Evolutionary conservation across 2,888 invertebrate species (phyloP), one percentile per base, ranked within the genome.

Genomic region (Sarcophaga carnaria): DNA sequence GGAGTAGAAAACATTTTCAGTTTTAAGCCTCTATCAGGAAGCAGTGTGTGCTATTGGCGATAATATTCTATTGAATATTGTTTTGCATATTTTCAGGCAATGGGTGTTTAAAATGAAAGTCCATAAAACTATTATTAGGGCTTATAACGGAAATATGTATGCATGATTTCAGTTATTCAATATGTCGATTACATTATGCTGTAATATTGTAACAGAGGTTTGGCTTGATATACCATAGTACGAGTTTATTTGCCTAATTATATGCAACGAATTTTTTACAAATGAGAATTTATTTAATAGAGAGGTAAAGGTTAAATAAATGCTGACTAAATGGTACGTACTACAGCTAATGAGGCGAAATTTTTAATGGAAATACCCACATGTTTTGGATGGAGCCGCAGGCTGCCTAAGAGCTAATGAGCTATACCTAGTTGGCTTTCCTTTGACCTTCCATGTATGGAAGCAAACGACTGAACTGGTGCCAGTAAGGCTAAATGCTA

Each of bases 161-260:
- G 37, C 37, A 37, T 37, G 37, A 8, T 37, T 37, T 37, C 37
- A 37, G 10, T 37, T 37, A 37, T 37, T 37, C 37, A 37, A 54
- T 54, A 14, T 3, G 17, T 54, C 12, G 4, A 14, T 14, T 12
- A 12, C 14, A 54, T 54, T 54, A 54, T 54, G 54, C 17, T 37
- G 37, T 37, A 10, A 37, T 37, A 37, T 3, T 14, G 54, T 14
- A 14, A 14, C 17, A 54, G 4, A 14, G 54, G 17, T 54, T 54
- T 54, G 12, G 17, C 12, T 49, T 54, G 5, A 54, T 14, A 54
- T 54, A 14, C 17, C 17, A 5, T 17, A 54, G 1, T 54, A n/a
- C 25, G 12, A 25, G 47, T 49, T 75, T 22, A 75, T n/a, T 17
- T n/a, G 64, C 64, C 75, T 64, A 49, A 75, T 63, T 64, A 25